Conservation (phyloP, 1,140 invertebrate species). For the Ceratina australensis region DNA sequence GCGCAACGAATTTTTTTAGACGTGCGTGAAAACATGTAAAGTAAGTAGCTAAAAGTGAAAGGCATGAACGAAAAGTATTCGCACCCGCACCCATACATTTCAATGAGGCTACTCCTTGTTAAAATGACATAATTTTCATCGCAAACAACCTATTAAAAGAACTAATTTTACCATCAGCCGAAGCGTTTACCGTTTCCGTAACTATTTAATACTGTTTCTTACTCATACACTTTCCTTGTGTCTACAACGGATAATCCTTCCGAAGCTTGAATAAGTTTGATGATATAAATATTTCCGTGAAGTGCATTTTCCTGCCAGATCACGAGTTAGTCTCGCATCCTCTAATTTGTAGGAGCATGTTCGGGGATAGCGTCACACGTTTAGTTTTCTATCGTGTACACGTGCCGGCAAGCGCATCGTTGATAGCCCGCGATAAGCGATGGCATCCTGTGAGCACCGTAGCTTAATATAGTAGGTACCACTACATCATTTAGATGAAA, state of each 20-base stretch:
- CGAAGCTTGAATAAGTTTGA: too few species aligned
- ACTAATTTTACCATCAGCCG: background rate
- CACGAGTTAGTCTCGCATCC: constrained; percentile 29
- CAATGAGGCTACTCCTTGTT: background rate
- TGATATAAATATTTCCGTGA: background rate
- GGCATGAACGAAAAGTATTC: constrained; percentile 13
- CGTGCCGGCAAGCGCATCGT: constrained; percentile 43
- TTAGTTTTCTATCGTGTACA: constrained; percentile 46
- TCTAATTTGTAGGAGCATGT: constrained; percentile 33
- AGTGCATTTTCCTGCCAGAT: constrained; percentile 18
- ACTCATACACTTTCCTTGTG: too few species aligned
- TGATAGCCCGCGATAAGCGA: constrained; percentile 64
- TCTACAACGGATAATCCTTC: too few species aligned
- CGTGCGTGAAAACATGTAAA: constrained; percentile 15
- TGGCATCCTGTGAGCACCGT: constrained; percentile 63
- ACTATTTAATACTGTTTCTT: too few species aligned
- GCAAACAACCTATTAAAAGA: background rate
- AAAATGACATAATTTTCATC: background rate
- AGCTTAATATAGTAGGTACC: constrained; percentile 43
- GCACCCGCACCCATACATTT: background rate
- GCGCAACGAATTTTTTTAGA: background rate
- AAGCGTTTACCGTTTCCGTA: too few species aligned
- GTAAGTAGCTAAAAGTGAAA: constrained; percentile 13
- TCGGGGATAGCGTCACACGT: constrained; percentile 44
- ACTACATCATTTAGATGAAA: constrained; percentile 59